Percentiles rank a stretch among this genome's conserved stretches.
These are phyloP conservation scores for Sphyrna mokarran DNA, from an alignment of 2,113 vertebrate genomes.

Conservation along the genomic window DNA sequence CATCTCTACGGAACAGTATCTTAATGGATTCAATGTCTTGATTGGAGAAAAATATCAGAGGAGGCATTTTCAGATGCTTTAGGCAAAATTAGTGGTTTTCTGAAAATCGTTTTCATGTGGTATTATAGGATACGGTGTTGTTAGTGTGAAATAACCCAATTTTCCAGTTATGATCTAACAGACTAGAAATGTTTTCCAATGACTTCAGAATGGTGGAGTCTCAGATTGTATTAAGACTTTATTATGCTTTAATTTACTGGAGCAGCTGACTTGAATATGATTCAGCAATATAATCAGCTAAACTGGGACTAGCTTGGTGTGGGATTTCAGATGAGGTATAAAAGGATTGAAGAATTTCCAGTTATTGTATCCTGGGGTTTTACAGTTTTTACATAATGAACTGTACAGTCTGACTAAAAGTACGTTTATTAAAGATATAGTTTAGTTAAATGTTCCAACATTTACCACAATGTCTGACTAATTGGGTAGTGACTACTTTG, in stretches of 20 bases:
- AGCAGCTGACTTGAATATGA: background rate
- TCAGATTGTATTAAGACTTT: background rate
- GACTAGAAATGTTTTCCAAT: background rate
- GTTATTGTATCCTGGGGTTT: background rate
- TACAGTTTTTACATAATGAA: background rate
- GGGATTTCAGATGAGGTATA: background rate
- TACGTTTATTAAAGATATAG: background rate
- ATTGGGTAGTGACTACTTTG: background rate
- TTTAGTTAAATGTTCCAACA: background rate
- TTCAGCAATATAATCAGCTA: background rate
- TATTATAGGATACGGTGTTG: background rate
- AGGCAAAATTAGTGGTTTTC: background rate
- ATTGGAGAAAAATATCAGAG: background rate
- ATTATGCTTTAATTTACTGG: background rate
- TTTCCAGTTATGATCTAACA: background rate
- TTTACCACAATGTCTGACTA: constrained; percentile 27
- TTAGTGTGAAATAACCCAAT: background rate
- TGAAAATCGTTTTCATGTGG: background rate
- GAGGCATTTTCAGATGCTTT: background rate
- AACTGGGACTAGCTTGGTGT: background rate
- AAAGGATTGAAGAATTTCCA: background rate
- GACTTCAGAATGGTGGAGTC: background rate
- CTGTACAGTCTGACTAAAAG: background rate
- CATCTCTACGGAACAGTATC: background rate
- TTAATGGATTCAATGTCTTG: background rate